phyloP scores from a whole-genome alignment of 2,888 invertebrate species.

The Plebejus anna region DNA sequence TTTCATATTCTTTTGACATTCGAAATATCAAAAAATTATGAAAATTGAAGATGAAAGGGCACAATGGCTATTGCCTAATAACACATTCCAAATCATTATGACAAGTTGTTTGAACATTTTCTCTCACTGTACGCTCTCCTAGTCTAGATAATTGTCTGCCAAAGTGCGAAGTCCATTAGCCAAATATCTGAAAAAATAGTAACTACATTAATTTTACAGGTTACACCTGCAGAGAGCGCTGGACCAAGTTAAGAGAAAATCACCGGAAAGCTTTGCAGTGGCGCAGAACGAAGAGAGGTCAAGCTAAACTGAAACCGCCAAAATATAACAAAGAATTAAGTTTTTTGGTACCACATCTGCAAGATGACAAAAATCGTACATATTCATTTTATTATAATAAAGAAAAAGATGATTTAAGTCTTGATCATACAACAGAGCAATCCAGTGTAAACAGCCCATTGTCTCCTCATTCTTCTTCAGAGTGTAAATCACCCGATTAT shows the following conservation, averaged over 20 bases:
- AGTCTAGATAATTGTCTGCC: neutral
- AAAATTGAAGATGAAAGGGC: no score
- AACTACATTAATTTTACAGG: conserved; percentile 9
- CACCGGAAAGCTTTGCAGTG: neutral
- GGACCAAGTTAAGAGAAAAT: neutral
- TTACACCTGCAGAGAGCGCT: neutral
- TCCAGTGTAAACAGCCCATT: neutral
- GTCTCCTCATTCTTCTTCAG: neutral
- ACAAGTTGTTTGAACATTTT: no score
- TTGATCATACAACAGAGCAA: neutral
- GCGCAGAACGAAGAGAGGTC: neutral
- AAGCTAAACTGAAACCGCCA: conserved; percentile 8
- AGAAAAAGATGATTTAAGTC: neutral
- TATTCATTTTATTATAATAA: neutral
- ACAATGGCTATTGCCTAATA: no score
- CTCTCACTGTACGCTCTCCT: neutral
- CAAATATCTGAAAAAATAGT: neutral
- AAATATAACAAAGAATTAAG: neutral
- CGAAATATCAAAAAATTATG: no score
- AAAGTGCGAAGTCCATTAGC: neutral
- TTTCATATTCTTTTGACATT: no score
- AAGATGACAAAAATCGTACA: neutral
- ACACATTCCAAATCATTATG: neutral
- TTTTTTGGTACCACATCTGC: neutral
- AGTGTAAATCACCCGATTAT: neutral